A percentile compares a stretch with the other conserved stretches of the same genome.
These are phyloP conservation scores for Apodemus sylvaticus DNA, from an alignment of 2,113 vertebrate species.

Conservation along the genomic window DNA sequence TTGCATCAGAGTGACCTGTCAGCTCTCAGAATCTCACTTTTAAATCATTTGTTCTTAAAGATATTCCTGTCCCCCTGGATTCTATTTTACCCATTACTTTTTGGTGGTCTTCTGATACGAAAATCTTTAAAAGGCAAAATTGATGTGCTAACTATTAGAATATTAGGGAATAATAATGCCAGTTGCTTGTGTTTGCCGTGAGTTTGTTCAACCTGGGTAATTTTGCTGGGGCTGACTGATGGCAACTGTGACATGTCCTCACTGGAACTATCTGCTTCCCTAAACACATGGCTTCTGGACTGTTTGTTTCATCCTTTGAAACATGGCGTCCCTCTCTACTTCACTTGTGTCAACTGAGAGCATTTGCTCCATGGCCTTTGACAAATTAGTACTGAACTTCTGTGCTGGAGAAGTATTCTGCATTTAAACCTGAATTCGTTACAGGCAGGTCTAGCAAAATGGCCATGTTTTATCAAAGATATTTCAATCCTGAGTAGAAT, in stretches of 20 bases:
- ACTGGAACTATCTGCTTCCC: not conserved
- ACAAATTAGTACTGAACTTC: constrained; percentile 45
- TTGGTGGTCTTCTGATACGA: constrained; percentile 33
- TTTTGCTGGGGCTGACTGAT: not conserved
- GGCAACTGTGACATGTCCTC: not conserved
- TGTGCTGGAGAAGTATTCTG: constrained; percentile 63
- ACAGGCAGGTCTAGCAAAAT: constrained; percentile 46
- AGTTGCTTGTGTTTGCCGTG: not conserved
- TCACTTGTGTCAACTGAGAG: constrained; percentile 23
- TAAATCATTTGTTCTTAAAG: constrained; percentile 38
- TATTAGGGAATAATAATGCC: not conserved
- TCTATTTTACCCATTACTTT: constrained; percentile 23
- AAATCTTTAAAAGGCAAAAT: constrained; percentile 22
- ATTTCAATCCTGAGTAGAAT: constrained; percentile 14
- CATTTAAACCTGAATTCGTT: constrained; percentile 61
- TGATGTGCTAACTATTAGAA: not conserved
- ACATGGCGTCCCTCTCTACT: not conserved
- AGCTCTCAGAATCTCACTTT: not conserved
- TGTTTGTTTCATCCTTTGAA: constrained; percentile 28
- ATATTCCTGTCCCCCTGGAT: not conserved
- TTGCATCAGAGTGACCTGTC: not conserved
- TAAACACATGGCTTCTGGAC: not conserved
- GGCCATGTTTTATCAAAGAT: constrained; percentile 59
- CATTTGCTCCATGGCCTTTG: constrained; percentile 48
- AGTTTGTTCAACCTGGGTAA: not conserved